Percentiles rank a stretch among this genome's conserved stretches.
phyloP scores from a whole-genome alignment of 2,113 vertebrate species.

The Catharus minimus region DNA sequence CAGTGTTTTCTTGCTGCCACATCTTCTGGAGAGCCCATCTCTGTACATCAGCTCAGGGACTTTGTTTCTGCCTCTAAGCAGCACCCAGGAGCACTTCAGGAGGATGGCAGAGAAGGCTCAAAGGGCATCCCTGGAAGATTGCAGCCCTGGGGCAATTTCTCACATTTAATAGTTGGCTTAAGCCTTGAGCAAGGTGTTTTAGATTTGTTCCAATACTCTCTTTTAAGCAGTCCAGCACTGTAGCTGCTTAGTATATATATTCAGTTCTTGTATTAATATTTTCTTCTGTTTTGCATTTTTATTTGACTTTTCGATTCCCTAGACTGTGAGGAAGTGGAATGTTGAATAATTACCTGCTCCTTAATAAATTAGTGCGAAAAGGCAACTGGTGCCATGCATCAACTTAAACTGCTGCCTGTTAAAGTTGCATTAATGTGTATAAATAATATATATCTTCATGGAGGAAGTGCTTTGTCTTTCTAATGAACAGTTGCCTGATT shows the following conservation, averaged over 20 bases:
- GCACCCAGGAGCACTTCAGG: not conserved
- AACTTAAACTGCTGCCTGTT: conserved; percentile 55
- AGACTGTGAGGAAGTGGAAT: not conserved
- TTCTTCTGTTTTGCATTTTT: conserved; percentile 16
- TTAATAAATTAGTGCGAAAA: conserved; percentile 43
- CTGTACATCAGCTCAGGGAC: not conserved
- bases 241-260: not conserved
- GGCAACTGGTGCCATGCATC: conserved; percentile 43
- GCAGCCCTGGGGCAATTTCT: not conserved
- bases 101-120: not conserved
- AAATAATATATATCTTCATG: conserved; percentile 42
- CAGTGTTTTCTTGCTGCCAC: not conserved
- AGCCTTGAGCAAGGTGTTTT: not conserved
- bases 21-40: rapidly evolving
- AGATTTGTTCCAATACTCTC: not conserved
- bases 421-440: conserved; percentile 54
- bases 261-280: conserved; percentile 17
- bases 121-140: not conserved
- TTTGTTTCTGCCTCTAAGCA: not conserved
- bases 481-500: conserved; percentile 33
- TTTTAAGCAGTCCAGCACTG: not conserved
- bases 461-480: conserved; percentile 55
- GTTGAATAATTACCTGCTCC: conserved; percentile 43
- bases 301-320: conserved; percentile 17
- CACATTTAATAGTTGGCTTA: not conserved